A percentile compares a stretch with the other conserved stretches of the same genome.
Evolutionary conservation across 2,888 invertebrate species (phyloP).

Genomic region (Andricus quercusramuli): DNA sequence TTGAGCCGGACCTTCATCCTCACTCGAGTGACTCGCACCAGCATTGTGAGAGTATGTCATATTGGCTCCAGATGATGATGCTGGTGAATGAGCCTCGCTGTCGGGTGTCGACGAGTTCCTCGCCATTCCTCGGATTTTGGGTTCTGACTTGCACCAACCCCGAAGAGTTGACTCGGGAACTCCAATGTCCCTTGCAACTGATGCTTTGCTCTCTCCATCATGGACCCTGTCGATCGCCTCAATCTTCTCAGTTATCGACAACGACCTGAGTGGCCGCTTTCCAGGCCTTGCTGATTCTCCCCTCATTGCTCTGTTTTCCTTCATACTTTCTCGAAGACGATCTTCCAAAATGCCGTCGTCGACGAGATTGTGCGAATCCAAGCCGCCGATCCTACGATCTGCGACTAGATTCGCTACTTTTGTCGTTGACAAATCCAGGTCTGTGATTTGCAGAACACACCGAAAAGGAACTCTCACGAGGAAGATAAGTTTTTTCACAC

Average conservation of each 20-base stretch:
- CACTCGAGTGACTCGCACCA: constrained; percentile 56
- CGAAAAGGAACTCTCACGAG: neutral
- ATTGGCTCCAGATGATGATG: constrained; percentile 67
- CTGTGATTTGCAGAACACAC: neutral
- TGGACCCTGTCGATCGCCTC: constrained; percentile 90
- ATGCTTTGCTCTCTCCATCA: constrained; percentile 92
- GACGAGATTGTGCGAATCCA: constrained; percentile 44
- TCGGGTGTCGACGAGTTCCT: constrained; percentile 85
- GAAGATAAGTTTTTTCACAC: neutral
- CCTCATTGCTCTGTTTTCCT: constrained; percentile 78
- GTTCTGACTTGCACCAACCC: constrained; percentile 94
- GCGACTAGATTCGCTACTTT: constrained; percentile 56
- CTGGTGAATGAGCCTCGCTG: constrained; percentile 78
- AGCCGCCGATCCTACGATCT: constrained; percentile 57
- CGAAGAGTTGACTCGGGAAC: constrained; percentile 92
- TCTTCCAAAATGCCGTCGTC: constrained; percentile 54
- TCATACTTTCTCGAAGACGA: constrained; percentile 58
- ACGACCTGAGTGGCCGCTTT: constrained; percentile 88
- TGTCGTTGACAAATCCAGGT: constrained; percentile 40
- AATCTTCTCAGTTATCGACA: constrained; percentile 89
- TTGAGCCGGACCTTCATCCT: constrained; percentile 67
- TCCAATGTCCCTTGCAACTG: constrained; percentile 91
- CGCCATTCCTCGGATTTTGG: constrained; percentile 86
- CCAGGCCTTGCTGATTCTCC: constrained; percentile 82
- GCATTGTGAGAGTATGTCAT: constrained; percentile 45